A percentile compares a stretch with the other conserved stretches of the same genome.
These are phyloP conservation scores for Drosophila mettleri DNA, from an alignment of 2,888 invertebrate species.

Conservation along the genomic window DNA sequence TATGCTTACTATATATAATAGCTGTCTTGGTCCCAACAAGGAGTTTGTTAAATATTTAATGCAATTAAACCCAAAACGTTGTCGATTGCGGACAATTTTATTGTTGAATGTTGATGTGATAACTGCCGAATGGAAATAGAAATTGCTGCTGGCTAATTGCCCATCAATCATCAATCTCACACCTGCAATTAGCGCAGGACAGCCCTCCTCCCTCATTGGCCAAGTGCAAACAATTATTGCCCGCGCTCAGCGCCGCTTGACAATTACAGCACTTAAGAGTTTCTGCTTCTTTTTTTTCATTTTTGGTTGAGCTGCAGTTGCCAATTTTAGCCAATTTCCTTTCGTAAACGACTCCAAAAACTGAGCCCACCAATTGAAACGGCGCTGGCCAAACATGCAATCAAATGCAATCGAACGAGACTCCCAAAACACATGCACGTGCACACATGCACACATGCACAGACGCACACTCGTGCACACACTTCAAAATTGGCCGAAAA, in stretches of 20 bases:
- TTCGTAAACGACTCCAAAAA: conserved; percentile 43
- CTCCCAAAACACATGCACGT: conserved; percentile 19
- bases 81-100: conserved; percentile 7
- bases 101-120: conserved; percentile 20
- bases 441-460: conserved; percentile 8
- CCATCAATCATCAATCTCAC: conserved; percentile 65
- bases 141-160: conserved; percentile 36
- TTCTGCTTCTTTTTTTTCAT: no score
- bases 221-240: conserved; percentile 24
- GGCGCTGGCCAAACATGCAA: conserved; percentile 73
- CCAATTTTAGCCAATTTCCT: conserved; percentile 68
- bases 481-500: conserved; percentile 76
- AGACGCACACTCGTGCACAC: conserved; percentile 4
- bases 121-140: conserved; percentile 19
- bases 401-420: conserved; percentile 76
- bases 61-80: not conserved
- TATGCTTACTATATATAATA: no score
- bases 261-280: conserved; percentile 52
- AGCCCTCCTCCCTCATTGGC: not conserved
- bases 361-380: conserved; percentile 69
- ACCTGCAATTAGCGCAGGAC: conserved; percentile 57
- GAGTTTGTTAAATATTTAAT: not conserved
- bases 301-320: conserved; percentile 25
- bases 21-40: not conserved
- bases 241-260: conserved; percentile 21